A percentile compares a stretch with the other conserved stretches of the same genome.
These are phyloP conservation scores for Nematopogon swammerdamellus DNA, from an alignment of 2,888 invertebrate genomes.

Conservation along the genomic window DNA sequence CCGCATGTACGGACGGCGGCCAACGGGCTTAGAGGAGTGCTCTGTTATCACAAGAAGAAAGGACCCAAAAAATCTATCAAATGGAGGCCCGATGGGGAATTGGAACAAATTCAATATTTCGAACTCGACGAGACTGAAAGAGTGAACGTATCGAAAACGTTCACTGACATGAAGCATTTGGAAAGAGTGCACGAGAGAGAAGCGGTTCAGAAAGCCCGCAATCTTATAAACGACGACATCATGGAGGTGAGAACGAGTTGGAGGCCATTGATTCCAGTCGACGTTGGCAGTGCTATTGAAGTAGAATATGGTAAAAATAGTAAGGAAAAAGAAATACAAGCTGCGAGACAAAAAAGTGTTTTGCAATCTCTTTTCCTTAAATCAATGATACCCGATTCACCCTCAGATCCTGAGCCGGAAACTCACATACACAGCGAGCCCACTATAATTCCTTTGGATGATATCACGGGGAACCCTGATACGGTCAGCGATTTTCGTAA, in stretches of 20 bases:
- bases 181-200: conserved; percentile 85
- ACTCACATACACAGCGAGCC: conserved; percentile 74
- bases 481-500: conserved; percentile 73
- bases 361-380: conserved; percentile 77
- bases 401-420: conserved; percentile 85
- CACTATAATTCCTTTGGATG: conserved; percentile 82
- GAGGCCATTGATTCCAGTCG: conserved; percentile 68
- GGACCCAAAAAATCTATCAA: conserved; percentile 77
- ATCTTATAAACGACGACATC: conserved; percentile 70
- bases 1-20: conserved; percentile 33
- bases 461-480: conserved; percentile 79
- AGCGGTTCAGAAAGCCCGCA: conserved; percentile 73
- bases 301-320: conserved; percentile 74
- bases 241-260: conserved; percentile 83
- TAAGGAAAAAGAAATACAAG: conserved; percentile 83
- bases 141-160: conserved; percentile 89
- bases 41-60: conserved; percentile 70
- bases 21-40: conserved; percentile 70
- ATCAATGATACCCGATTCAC: conserved; percentile 80
- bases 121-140: conserved; percentile 95
- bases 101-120: conserved; percentile 85
- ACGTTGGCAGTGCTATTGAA: conserved; percentile 62
- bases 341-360: conserved; percentile 80
- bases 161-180: conserved; percentile 88
- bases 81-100: conserved; percentile 76